These are phyloP conservation scores for Hypsibius dujardini DNA, from an alignment of 1,140 invertebrate species.

Conservation along the genomic window DNA sequence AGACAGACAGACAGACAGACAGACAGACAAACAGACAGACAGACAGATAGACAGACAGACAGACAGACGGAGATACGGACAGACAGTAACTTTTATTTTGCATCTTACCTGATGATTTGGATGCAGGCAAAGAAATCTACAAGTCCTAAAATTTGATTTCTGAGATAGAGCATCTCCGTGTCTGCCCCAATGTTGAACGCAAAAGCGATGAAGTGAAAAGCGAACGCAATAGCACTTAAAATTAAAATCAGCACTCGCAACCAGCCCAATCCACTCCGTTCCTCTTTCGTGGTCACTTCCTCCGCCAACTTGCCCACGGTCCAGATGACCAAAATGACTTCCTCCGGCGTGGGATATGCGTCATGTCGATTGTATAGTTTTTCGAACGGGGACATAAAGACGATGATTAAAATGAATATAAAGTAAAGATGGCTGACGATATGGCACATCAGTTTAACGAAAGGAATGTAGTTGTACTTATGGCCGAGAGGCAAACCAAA, in stretches of 20 bases:
- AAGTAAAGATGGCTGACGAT: constrained; percentile 93
- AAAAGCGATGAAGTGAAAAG: constrained; percentile 75
- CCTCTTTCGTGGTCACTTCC: constrained; percentile 86
- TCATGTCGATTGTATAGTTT: background rate
- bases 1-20: no score
- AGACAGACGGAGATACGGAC: no score
- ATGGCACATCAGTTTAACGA: constrained; percentile 98
- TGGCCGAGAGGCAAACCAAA: constrained; percentile 87
- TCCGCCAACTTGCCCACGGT: constrained; percentile 81
- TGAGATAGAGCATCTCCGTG: constrained; percentile 55
- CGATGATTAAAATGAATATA: constrained; percentile 72
- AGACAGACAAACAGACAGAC: no score
- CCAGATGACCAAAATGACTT: constrained; percentile 91
- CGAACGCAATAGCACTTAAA: constrained; percentile 49
- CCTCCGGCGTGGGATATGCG: constrained; percentile 47
- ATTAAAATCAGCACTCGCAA: constrained; percentile 36
- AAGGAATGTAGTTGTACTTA: constrained; percentile 73
- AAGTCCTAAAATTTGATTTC: constrained; percentile 87
- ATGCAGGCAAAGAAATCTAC: constrained; percentile 86
- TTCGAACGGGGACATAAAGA: constrained; percentile 48
- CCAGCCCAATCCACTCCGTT: constrained; percentile 79
- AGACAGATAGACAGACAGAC: no score
- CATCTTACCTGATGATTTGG: constrained; percentile 55
- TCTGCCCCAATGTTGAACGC: constrained; percentile 62
- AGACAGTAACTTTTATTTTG: no score